A percentile compares a stretch with the other conserved stretches of the same genome.
Evolutionary conservation across 2,888 invertebrate species (phyloP).

Genomic region (Arctia plantaginis): DNA sequence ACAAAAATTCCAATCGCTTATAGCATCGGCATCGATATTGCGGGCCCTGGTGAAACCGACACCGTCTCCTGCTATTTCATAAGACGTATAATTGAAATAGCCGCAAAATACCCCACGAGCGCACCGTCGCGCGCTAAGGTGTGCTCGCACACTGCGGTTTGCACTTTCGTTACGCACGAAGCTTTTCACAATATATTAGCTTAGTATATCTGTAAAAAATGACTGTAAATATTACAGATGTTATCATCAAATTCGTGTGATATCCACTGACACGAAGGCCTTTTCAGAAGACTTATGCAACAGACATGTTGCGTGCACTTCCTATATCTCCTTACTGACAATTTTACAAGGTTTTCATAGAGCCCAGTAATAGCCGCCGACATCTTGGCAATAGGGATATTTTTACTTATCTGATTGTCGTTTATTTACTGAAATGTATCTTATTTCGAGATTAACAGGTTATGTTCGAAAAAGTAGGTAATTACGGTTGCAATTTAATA

Average conservation of each 20-base stretch:
- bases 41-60: slow-evolving; percentile 74
- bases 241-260: background rate
- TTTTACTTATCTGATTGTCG: background rate
- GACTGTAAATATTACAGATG: background rate
- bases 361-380: background rate
- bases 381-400: background rate
- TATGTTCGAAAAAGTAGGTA: background rate
- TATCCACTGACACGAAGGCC: background rate
- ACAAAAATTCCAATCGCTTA: slow-evolving; percentile 77
- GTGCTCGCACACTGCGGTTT: slow-evolving; percentile 19
- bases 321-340: background rate
- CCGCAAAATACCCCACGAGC: slow-evolving; percentile 65
- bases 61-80: slow-evolving; percentile 78
- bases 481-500: background rate
- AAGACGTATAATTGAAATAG: slow-evolving; percentile 85
- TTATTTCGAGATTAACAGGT: background rate
- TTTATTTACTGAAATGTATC: background rate
- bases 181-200: background rate
- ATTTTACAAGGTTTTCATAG: background rate
- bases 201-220: background rate
- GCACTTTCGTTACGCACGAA: slow-evolving; percentile 22
- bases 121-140: slow-evolving; percentile 34
- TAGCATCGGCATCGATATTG: slow-evolving; percentile 71
- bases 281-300: background rate
- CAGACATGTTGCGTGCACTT: background rate